Evolutionary conservation across 1,140 invertebrate genomes (phyloP).

Genomic region (Gonatopus flavifemur): DNA sequence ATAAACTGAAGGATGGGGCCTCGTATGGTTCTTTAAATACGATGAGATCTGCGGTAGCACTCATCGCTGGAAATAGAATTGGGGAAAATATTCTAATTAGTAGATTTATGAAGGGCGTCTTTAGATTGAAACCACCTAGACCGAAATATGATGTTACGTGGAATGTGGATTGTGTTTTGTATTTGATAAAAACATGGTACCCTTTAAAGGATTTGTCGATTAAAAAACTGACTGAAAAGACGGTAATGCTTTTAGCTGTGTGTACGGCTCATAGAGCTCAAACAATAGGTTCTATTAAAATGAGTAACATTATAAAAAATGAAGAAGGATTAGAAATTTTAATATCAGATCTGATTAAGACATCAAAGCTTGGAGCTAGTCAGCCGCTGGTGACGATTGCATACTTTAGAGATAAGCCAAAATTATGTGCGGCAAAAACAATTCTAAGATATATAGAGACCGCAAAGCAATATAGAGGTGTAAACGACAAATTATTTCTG

Average conservation of each 20-base stretch:
- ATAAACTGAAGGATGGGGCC: not conserved
- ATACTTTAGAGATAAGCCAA: not conserved
- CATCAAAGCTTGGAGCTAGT: not conserved
- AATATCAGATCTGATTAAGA: constrained; percentile 6
- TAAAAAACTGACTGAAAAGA: too few relatives aligned
- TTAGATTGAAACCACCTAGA: not conserved
- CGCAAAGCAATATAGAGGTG: not conserved
- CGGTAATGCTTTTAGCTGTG: not conserved
- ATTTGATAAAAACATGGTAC: not conserved
- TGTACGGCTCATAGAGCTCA: constrained; percentile 1
- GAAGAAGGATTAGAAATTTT: not conserved
- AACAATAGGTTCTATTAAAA: not conserved
- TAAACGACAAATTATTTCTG: not conserved
- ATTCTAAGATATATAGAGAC: not conserved
- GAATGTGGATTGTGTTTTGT: not conserved
- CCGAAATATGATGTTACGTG: not conserved
- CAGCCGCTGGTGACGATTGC: not conserved
- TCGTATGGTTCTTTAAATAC: not conserved
- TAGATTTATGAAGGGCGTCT: not conserved
- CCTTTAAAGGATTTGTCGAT: too few relatives aligned
- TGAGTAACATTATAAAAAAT: not conserved
- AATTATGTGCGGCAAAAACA: not conserved
- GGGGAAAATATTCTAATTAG: not conserved
- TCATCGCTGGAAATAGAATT: not conserved
- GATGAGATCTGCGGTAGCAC: not conserved